Evolutionary conservation across 2,888 invertebrate genomes (phyloP).

Genomic region (Apamea monoglypha): DNA sequence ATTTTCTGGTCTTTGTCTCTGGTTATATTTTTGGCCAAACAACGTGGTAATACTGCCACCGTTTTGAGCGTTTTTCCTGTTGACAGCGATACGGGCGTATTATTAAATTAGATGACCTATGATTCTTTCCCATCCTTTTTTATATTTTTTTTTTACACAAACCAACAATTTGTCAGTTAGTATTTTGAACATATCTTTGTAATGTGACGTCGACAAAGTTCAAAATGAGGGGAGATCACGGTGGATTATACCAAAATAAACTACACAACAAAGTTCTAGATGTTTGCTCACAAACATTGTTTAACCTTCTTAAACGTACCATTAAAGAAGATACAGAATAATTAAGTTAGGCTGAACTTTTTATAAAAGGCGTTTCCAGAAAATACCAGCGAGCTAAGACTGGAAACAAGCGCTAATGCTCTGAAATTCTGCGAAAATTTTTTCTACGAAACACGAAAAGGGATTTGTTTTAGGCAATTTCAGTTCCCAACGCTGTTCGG

Average conservation of each 20-base stretch:
- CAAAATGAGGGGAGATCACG: neutral
- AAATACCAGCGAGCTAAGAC: constrained; percentile 10
- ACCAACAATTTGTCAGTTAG: neutral
- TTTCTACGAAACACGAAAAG: constrained; percentile 42
- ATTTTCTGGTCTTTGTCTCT: no score
- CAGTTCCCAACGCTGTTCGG: constrained; percentile 26
- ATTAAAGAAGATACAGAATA: constrained; percentile 26
- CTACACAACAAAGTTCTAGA: neutral
- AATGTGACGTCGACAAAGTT: neutral
- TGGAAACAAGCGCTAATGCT: constrained; percentile 29
- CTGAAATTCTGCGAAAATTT: constrained; percentile 35
- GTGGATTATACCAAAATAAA: constrained; percentile 11
- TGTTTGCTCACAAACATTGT: neutral
- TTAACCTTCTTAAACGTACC: constrained; percentile 15
- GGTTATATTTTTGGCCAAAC: no score
- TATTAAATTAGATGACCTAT: neutral
- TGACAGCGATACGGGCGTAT: neutral
- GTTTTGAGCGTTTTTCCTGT: neutral
- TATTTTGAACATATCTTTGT: neutral
- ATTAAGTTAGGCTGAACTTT: constrained; percentile 15
- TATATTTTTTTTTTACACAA: neutral
- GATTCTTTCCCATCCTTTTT: neutral
- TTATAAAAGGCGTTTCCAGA: neutral
- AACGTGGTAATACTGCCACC: neutral
- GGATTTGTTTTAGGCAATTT: constrained; percentile 55